phyloP scores from a whole-genome alignment of 2,888 invertebrate species.

The Ormyrus labotus region DNA sequence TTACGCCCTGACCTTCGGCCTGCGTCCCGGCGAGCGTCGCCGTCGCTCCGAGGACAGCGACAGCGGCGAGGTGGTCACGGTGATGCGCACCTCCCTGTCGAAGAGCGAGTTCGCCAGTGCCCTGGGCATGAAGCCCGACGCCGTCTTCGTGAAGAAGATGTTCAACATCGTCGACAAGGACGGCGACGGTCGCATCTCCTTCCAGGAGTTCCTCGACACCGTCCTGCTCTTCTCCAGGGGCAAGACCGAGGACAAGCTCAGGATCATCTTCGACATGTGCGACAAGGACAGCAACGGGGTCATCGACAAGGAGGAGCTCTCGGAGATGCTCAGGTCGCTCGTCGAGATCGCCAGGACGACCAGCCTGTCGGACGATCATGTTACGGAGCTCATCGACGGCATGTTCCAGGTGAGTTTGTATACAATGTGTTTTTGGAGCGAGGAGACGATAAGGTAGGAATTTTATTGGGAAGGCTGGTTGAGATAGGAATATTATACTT shows the following conservation, averaged over 20 bases:
- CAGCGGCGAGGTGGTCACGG: constrained; percentile 91
- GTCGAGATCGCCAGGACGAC: constrained; percentile 96
- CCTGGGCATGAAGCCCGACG: constrained; percentile 95
- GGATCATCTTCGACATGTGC: constrained; percentile 98
- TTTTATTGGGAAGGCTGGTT: too few relatives aligned
- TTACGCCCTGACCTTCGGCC: constrained; percentile 93
- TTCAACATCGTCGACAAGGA: constrained; percentile 98
- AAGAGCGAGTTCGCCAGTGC: constrained; percentile 96
- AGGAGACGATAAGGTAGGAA: too few relatives aligned
- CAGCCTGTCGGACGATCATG: constrained; percentile 91
- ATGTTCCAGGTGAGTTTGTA: constrained; percentile 79
- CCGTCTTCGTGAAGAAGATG: constrained; percentile 97
- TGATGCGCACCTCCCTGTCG: constrained; percentile 94
- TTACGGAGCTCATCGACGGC: constrained; percentile 93
- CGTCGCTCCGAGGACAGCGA: constrained; percentile 82
- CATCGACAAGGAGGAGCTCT: constrained; percentile 94
- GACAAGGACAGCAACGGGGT: constrained; percentile 96
- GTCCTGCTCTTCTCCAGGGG: constrained; percentile 94
- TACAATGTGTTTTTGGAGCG: too few relatives aligned
- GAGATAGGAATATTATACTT: too few relatives aligned
- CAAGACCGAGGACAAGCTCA: constrained; percentile 93
- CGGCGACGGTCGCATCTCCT: constrained; percentile 94
- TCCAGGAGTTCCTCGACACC: constrained; percentile 96
- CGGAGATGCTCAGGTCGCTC: constrained; percentile 93
- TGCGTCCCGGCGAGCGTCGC: constrained; percentile 88